Percentiles rank a stretch among this genome's conserved stretches.
Conservation (phyloP, 92 coral and sea anemone genomes). For the Parazoanthus swiftii region DNA sequence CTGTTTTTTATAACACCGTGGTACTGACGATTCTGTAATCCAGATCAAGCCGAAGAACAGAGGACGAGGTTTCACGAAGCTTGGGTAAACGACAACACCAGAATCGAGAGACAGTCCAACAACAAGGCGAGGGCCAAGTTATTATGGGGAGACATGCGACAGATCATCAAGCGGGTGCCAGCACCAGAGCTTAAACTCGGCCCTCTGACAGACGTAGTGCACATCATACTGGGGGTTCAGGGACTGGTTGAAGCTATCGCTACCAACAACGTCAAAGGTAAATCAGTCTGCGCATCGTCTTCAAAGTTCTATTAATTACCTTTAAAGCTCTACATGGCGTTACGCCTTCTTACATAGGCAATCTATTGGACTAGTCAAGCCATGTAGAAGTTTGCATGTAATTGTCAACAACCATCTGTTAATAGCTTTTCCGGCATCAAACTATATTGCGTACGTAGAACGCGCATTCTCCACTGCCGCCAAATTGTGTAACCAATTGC, state of each 20-base stretch:
- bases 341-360: no score
- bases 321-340: no score
- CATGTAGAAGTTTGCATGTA: no score
- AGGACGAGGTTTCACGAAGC: constrained; percentile 35
- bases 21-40: neutral
- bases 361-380: no score
- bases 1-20: neutral
- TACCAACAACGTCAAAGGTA: constrained; percentile 50
- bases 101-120: constrained; percentile 31
- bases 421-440: no score
- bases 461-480: no score
- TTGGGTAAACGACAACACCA: constrained; percentile 38
- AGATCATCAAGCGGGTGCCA: constrained; percentile 33
- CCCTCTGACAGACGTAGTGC: constrained; percentile 57
- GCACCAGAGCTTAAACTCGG: constrained; percentile 33
- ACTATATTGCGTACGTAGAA: no score
- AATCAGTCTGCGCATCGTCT: no score
- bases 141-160: constrained; percentile 41
- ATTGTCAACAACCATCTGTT: no score
- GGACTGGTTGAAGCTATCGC: constrained; percentile 58
- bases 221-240: constrained; percentile 50
- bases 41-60: constrained; percentile 23
- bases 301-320: no score
- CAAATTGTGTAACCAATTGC: no score
- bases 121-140: constrained; percentile 21